Base-by-base conservation (phyloP, 2,797 vertebrate genomes). In the Gila robusta region DNA sequence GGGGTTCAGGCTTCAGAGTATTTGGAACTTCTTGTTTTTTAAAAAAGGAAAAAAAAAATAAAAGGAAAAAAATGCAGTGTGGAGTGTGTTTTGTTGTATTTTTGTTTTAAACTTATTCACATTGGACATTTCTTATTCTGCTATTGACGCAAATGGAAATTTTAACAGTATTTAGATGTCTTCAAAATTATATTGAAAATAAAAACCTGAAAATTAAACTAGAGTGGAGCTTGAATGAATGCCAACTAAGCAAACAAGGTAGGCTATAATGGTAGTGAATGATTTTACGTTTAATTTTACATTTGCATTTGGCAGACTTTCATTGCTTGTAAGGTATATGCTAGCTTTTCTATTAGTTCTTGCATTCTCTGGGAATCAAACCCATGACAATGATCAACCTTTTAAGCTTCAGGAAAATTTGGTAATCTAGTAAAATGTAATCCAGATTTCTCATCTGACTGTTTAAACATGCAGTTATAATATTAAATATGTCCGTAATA, bases 1-100 rank as follows among this genome's bases (percentile, higher is more conserved):
- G 89, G 93, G 93, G 85, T 90, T 95, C 93, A 94, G 93, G 89
- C 89, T 94, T 93, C 91, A 91, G 92, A 93, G 88, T 56, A 93
- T 90, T 94, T 92, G 93, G 92, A 94, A 93, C 93, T 92, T 91
- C 89, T 93, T 89, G 84, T 90, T 91, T 91, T 91, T 87, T 88
- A 80, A 91, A 89, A 93, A 90, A 86, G 77, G 87, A 82, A 90
- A 93, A 92, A 37, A 37, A 39, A 94, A 76, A 91, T 88, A 87
- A 64, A 74, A 88, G 76, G 89, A 92, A 94, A 92, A 84, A 87
- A 86, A 76, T 62, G 82, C 56, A 14, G 89, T 26, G 52, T 83
- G 37, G 23, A 21, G 71, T 83, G 69, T 79, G 83, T 80, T 86
- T 87, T 56, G 10, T 62, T 11, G 4, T 62, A 59, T 79, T 74